Conservation (phyloP, 2,888 invertebrate genomes). For the Agrilus mali region DNA sequence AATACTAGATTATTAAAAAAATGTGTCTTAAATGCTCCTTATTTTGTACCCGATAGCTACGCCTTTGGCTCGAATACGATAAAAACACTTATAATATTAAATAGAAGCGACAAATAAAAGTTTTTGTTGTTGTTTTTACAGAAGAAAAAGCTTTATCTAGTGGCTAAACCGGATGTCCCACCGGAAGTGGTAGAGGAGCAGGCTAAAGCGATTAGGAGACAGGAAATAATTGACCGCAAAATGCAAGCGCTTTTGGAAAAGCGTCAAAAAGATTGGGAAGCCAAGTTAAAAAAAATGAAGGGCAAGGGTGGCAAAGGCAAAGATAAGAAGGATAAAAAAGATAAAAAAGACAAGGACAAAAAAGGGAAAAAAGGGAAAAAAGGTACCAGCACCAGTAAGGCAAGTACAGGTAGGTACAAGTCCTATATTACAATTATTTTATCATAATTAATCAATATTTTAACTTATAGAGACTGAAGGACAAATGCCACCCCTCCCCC, state of each 20-base stretch:
- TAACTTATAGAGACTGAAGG: not conserved
- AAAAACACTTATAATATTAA: too few species aligned
- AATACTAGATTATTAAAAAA: not conserved
- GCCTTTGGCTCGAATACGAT: too few species aligned
- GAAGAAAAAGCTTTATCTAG: conserved; percentile 13
- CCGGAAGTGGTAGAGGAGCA: conserved; percentile 13
- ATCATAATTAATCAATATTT: not conserved
- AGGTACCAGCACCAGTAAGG: conserved; percentile 4
- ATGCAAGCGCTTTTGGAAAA: conserved; percentile 7
- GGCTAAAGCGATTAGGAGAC: conserved; percentile 12
- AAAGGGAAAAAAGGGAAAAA: conserved; percentile 2
- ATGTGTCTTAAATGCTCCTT: not conserved
- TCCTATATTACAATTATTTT: not conserved
- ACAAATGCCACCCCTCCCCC: conserved; percentile 4
- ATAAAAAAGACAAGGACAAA: not conserved
- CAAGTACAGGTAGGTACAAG: conserved; percentile 1
- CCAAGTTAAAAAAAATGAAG: conserved; percentile 2
- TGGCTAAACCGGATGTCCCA: conserved; percentile 16
- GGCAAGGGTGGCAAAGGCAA: conserved; percentile 4
- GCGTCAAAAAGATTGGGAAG: conserved; percentile 4
- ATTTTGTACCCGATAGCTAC: not conserved
- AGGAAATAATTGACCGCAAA: conserved; percentile 12
- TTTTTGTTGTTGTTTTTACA: too few species aligned
- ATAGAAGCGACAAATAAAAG: too few species aligned
- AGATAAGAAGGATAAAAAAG: conserved; percentile 3